Conservation (phyloP, 2,797 vertebrate genomes). For the Platyrinchus mystaceus region DNA sequence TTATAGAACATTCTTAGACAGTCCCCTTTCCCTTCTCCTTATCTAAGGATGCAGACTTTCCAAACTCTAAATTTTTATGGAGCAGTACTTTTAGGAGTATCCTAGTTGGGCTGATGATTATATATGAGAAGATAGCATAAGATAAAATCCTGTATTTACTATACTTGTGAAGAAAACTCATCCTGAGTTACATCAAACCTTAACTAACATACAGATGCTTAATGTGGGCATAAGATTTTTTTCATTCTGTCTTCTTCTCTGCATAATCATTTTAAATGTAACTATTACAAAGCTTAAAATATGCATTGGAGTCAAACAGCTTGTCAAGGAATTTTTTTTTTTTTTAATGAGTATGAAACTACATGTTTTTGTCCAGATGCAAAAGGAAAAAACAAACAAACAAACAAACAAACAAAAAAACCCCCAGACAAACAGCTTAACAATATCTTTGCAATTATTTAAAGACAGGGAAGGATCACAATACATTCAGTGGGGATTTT, state of each 20-base stretch:
- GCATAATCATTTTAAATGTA: not conserved
- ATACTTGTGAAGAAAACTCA: not conserved
- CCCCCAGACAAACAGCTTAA: not conserved
- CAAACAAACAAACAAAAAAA: not conserved
- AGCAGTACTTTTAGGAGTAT: not conserved
- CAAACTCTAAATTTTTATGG: not conserved
- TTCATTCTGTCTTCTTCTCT: not conserved
- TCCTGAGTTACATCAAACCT: not conserved
- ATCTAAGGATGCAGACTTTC: not conserved
- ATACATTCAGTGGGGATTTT: not conserved
- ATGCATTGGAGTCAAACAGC: not conserved
- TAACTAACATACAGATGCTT: not conserved
- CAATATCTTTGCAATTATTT: not conserved
- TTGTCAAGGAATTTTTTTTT: not conserved
- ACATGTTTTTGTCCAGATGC: not conserved
- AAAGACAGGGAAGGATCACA: not conserved
- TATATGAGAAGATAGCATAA: not conserved
- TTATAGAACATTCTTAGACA: not conserved
- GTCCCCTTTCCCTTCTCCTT: not conserved
- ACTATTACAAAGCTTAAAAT: not conserved
- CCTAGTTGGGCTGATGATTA: not conserved
- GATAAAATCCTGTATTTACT: not conserved
- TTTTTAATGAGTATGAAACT: not conserved
- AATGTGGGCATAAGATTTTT: not conserved
- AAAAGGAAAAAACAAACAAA: not conserved